Conservation (phyloP, 2,113 vertebrate genomes). For the Condylura cristata region DNA sequence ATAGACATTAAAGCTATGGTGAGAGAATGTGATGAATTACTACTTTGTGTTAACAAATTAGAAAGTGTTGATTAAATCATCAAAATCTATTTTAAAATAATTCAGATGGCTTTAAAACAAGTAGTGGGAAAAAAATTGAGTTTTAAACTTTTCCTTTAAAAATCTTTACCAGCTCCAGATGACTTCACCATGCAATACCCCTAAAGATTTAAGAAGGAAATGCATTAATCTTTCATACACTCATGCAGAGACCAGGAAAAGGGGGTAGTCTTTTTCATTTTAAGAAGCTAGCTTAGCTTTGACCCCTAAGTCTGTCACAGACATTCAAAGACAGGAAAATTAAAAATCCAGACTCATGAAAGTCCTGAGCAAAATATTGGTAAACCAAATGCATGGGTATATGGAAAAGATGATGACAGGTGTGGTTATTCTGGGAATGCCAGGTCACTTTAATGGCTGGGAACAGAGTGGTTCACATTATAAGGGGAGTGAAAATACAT, state of each 20-base stretch:
- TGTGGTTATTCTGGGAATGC: neutral
- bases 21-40: neutral
- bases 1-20: neutral
- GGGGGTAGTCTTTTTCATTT: neutral
- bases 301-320: neutral
- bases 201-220: neutral
- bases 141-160: neutral
- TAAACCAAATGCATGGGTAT: neutral
- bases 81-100: neutral
- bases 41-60: neutral
- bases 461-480: neutral
- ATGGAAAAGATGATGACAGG: neutral
- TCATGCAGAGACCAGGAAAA: neutral
- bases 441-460: neutral
- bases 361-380: neutral
- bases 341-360: neutral
- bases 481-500: neutral
- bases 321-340: neutral
- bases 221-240: neutral
- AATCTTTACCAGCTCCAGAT: neutral
- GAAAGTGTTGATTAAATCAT: neutral
- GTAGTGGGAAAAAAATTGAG: neutral
- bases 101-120: neutral
- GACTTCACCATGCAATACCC: neutral
- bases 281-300: neutral